Evolutionary conservation across 2,888 invertebrate species (phyloP).

Genomic region (Choristoneura rosaceana): DNA sequence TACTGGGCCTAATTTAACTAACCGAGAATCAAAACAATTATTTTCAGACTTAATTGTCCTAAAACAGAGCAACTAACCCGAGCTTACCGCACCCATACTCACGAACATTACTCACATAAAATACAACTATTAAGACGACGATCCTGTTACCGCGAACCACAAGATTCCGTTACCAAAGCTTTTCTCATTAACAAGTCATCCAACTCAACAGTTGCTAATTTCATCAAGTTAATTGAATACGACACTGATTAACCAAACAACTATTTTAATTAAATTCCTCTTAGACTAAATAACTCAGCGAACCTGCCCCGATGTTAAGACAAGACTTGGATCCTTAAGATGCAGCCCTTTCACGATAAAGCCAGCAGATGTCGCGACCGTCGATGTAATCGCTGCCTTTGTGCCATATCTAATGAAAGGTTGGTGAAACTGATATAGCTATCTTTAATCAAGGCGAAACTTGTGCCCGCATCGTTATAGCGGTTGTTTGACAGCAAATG

Average conservation of each 20-base stretch:
- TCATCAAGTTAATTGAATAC: constrained; percentile 37
- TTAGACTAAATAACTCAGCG: constrained; percentile 30
- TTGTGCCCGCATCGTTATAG: constrained; percentile 70
- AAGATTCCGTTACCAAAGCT: constrained; percentile 20
- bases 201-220: constrained; percentile 34
- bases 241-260: constrained; percentile 40
- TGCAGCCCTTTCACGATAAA: constrained; percentile 81
- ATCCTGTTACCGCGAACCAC: constrained; percentile 28
- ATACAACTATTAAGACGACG: constrained; percentile 7
- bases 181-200: constrained; percentile 32
- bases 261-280: constrained; percentile 42
- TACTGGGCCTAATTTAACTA: no score
- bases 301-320: constrained; percentile 38
- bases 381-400: constrained; percentile 80
- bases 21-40: no score
- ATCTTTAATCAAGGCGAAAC: constrained; percentile 83
- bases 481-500: constrained; percentile 69
- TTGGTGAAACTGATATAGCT: constrained; percentile 81
- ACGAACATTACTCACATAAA: constrained; percentile 1
- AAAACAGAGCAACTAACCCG: not conserved
- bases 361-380: constrained; percentile 76
- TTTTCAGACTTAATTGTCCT: not conserved
- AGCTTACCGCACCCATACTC: not conserved
- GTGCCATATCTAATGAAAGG: constrained; percentile 81
- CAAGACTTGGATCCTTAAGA: constrained; percentile 58